phyloP scores from a whole-genome alignment of 2,113 vertebrate genomes.

The Butastur rufipennis region DNA sequence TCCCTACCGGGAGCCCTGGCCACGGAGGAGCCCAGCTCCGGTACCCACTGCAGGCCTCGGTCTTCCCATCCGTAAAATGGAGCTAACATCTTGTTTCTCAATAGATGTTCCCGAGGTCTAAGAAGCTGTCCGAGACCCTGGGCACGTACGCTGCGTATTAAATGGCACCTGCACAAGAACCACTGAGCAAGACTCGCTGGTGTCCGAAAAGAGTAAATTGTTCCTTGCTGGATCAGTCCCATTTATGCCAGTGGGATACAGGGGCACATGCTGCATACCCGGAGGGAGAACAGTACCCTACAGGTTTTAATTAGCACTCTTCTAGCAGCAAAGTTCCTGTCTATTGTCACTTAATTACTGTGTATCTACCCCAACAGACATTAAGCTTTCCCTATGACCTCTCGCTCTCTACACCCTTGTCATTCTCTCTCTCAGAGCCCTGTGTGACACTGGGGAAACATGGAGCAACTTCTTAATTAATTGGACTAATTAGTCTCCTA shows the following conservation, averaged over 20 bases:
- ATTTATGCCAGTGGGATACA: not conserved
- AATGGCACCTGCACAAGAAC: not conserved
- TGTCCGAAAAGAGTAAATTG: fast-evolving
- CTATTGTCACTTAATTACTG: constrained; percentile 63
- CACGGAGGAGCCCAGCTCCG: not conserved
- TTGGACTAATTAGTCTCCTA: constrained; percentile 87
- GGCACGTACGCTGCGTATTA: fast-evolving
- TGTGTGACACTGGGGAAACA: constrained; percentile 60
- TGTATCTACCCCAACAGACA: constrained; percentile 40
- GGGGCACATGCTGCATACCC: not conserved
- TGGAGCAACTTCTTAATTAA: constrained; percentile 82
- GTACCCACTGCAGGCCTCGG: fast-evolving
- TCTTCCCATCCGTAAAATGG: not conserved
- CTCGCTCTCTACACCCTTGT: constrained; percentile 33
- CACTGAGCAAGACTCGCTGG: fast-evolving
- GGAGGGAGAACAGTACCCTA: not conserved
- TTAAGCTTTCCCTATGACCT: constrained; percentile 42
- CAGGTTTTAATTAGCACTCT: constrained; percentile 63
- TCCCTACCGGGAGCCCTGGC: not conserved
- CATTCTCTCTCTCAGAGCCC: constrained; percentile 9
- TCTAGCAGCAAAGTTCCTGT: constrained; percentile 35
- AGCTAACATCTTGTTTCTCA: not conserved
- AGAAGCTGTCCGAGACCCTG: not conserved
- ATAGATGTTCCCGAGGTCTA: not conserved
- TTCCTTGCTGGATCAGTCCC: not conserved